These are phyloP conservation scores for Oceanites oceanicus DNA, from an alignment of 2,113 vertebrate species.

Conservation along the genomic window DNA sequence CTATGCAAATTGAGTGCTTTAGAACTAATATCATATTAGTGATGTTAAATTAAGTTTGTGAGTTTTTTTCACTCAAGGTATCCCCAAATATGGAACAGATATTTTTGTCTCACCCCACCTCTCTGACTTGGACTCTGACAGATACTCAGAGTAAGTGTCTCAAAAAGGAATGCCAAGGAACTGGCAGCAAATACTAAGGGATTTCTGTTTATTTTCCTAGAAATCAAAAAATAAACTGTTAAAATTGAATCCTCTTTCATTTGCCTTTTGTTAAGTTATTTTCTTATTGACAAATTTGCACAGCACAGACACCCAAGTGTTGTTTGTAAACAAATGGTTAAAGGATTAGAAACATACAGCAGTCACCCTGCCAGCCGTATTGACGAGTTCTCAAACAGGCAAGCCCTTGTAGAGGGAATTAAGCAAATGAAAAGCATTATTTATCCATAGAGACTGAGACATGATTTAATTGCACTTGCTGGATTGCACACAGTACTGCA, in stretches of 20 bases:
- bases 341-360: slow-evolving; percentile 60
- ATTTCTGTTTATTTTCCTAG: neutral
- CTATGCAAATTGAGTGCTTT: neutral
- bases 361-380: slow-evolving; percentile 50
- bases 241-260: neutral
- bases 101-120: neutral
- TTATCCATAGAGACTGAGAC: slow-evolving; percentile 29
- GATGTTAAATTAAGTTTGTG: neutral
- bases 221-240: slow-evolving; percentile 5
- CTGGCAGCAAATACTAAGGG: neutral
- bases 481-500: neutral
- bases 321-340: slow-evolving; percentile 64
- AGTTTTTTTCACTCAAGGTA: neutral
- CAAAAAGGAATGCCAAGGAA: neutral
- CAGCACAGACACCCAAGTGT: slow-evolving; percentile 36
- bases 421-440: slow-evolving; percentile 56
- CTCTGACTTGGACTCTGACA: neutral
- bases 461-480: slow-evolving; percentile 61
- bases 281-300: slow-evolving; percentile 34
- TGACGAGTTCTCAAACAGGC: slow-evolving; percentile 62
- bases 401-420: slow-evolving; percentile 64
- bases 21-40: neutral
- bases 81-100: neutral
- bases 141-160: neutral
- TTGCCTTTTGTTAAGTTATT: neutral